Evolutionary conservation across 2,888 invertebrate genomes (phyloP), one percentile per base, ranked within the genome.

Genomic region (Trisateles emortualis): DNA sequence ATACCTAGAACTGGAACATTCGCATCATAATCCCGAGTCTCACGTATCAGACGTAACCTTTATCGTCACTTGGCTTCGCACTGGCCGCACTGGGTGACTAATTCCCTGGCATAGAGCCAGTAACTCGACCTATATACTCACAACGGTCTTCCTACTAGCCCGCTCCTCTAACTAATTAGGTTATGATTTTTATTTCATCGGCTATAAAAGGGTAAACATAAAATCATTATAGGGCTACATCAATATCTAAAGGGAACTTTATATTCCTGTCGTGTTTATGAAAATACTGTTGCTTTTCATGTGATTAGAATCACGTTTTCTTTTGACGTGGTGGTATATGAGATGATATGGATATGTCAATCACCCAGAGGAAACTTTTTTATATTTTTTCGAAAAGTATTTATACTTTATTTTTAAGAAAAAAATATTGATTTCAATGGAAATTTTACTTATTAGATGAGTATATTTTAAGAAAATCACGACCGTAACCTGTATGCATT

Each of bases 101-200:
- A 90, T 72, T 58, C 74, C 60, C 76, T 92, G 92, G 92, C 89
- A 70, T 10, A 6, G 9, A 39, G 87, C 92, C 92, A 92, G 85
- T 81, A 51, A 65, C 81, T 83, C 90, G 92, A 92, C 92, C 92
- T 90, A 92, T 85, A 87, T 91, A 87, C 87, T 61, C 73, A 71
- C 62, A 72, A 72, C 71, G 64, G 81, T 84, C 90, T 90, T 90
- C 90, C 88, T 88, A 86, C 81, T 84, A 78, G 74, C 68, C 65
- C 60, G 72, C 76, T 71, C 74, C 75, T 75, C 73, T 65, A 75
- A 81, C 81, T 81, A 87, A 87, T 87, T 85, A 80, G 85, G 84
- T 87, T 79, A 79, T 74, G 61, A 64, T 69, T 78, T 71, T 73
- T 74, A 74, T 79, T 81, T 76, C 73, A 77, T 64, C 26, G 67